Evolutionary conservation across 2,888 invertebrate species (phyloP).

Genomic region (Tenodera sinensis): DNA sequence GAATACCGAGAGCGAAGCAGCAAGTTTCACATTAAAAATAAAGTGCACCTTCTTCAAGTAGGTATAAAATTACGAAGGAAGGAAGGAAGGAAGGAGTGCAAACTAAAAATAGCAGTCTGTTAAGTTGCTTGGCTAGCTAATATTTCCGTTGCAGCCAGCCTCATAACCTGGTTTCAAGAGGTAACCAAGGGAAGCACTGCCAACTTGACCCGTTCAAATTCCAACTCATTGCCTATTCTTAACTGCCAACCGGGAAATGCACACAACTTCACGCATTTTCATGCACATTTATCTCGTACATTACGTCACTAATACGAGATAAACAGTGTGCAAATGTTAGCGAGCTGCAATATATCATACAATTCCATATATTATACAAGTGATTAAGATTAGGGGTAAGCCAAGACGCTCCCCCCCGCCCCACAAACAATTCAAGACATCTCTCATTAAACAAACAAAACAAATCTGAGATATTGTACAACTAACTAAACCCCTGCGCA

Average conservation of each 20-base stretch:
- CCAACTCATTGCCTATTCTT: too few relatives aligned
- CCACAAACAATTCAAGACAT: too few relatives aligned
- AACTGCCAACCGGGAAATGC: neutral
- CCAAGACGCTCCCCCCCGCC: too few relatives aligned
- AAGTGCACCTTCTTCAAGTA: neutral
- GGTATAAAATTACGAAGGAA: neutral
- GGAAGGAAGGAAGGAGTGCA: neutral
- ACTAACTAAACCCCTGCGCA: too few relatives aligned
- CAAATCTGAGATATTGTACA: too few relatives aligned
- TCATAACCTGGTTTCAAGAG: neutral
- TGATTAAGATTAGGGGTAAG: too few relatives aligned
- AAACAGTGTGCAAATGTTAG: too few relatives aligned
- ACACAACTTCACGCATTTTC: neutral
- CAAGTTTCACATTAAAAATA: neutral
- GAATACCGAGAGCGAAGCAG: neutral
- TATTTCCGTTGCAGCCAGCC: neutral
- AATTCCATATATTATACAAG: too few relatives aligned
- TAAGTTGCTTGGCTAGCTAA: slow-evolving; percentile 5
- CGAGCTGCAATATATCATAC: too few relatives aligned
- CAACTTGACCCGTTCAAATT: neutral
- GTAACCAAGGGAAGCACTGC: too few relatives aligned
- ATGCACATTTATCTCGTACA: neutral
- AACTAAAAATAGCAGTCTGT: neutral
- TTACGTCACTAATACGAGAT: too few relatives aligned
- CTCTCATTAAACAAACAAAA: too few relatives aligned